These are phyloP conservation scores for Pomatostomus ruficeps DNA, from an alignment of 2,113 vertebrate species.

Conservation along the genomic window DNA sequence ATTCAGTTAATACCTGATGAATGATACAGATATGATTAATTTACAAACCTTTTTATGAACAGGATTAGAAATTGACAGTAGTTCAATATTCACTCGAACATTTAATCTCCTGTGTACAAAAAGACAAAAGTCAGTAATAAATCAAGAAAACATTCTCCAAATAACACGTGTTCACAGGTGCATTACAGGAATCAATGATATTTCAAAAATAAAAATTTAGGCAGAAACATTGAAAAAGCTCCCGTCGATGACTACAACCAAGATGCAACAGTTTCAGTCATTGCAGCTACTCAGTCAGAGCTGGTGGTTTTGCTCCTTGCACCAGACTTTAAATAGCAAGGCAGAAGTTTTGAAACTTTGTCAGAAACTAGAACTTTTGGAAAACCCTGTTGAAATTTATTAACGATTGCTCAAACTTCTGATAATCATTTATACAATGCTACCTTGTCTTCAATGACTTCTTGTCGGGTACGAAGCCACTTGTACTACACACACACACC, in stretches of 20 bases:
- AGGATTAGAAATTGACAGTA: slow-evolving; percentile 80
- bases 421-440: background rate
- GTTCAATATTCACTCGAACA: slow-evolving; percentile 84
- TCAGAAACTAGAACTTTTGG: background rate
- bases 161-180: background rate
- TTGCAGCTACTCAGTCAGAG: background rate
- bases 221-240: background rate
- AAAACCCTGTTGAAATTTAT: background rate
- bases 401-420: background rate
- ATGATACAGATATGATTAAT: background rate
- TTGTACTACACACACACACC: fast-evolving
- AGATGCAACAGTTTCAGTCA: fast-evolving
- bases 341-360: background rate
- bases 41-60: slow-evolving; percentile 85
- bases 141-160: background rate
- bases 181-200: background rate
- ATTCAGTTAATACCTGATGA: background rate
- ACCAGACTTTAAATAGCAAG: background rate
- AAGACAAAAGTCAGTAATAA: background rate
- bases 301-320: fast-evolving
- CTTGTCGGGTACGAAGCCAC: background rate
- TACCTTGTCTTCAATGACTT: background rate
- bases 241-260: too few relatives aligned
- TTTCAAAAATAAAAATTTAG: background rate
- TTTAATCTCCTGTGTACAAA: slow-evolving; percentile 75